Evolutionary conservation across 2,888 invertebrate species (phyloP).

Genomic region (Caradrina kadenii): DNA sequence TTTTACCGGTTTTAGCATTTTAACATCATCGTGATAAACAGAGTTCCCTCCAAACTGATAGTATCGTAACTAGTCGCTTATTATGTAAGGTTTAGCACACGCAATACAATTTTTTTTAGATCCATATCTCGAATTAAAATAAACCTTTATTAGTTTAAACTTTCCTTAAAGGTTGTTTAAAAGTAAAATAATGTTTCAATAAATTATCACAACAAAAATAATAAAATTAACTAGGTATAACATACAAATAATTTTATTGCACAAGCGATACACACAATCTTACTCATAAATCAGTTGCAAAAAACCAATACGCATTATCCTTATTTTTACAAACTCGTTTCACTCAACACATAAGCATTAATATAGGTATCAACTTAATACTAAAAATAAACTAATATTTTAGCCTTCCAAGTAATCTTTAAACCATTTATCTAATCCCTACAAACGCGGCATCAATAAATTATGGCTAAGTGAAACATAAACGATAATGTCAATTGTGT

Average conservation of each 20-base stretch:
- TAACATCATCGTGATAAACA: conserved; percentile 14
- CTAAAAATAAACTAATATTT: conserved; percentile 50
- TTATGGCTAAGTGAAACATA: conserved; percentile 87
- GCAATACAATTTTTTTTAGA: background rate
- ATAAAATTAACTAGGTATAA: conserved; percentile 11
- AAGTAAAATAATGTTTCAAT: background rate
- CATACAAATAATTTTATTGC: conserved; percentile 8
- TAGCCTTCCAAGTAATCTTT: conserved; percentile 56
- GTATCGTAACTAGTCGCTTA: conserved; percentile 17
- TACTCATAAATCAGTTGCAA: conserved; percentile 33
- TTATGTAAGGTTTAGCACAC: background rate
- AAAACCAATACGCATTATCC: conserved; percentile 24
- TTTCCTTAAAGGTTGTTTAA: too few relatives aligned
- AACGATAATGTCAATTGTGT: conserved; percentile 86
- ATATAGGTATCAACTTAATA: conserved; percentile 31
- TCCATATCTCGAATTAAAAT: background rate
- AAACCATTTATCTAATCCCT: conserved; percentile 68
- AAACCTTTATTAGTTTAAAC: too few relatives aligned
- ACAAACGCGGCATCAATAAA: conserved; percentile 80
- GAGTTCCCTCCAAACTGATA: conserved; percentile 12
- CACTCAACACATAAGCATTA: conserved; percentile 16
- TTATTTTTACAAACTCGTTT: conserved; percentile 30
- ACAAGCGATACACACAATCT: conserved; percentile 29
- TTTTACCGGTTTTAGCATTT: conserved; percentile 31
- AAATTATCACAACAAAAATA: conserved; percentile 1